phyloP scores from a whole-genome alignment of 2,888 invertebrate genomes.

The Phyllotreta striolata region DNA sequence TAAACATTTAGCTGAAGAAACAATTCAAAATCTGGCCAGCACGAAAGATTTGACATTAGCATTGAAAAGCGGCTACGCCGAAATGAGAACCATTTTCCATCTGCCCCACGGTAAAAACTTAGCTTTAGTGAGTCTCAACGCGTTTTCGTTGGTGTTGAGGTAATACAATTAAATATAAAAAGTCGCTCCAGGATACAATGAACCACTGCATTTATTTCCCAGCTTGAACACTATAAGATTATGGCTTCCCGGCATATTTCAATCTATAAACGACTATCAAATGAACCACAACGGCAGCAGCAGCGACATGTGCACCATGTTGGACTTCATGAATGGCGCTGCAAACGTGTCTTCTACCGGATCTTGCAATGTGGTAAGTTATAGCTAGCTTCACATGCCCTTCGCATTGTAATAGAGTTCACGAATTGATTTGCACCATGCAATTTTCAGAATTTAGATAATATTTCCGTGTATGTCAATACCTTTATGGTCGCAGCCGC shows the following conservation, averaged over 20 bases:
- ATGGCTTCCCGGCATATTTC: constrained; percentile 87
- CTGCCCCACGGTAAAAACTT: constrained; percentile 70
- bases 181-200: not conserved
- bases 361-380: constrained; percentile 31
- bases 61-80: constrained; percentile 67
- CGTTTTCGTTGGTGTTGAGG: constrained; percentile 73
- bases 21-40: constrained; percentile 52
- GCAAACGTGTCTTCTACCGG: constrained; percentile 27
- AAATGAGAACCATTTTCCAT: constrained; percentile 71
- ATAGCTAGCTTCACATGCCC: not conserved
- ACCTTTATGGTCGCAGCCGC: constrained; percentile 44
- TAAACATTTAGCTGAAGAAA: constrained; percentile 56
- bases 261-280: constrained; percentile 66
- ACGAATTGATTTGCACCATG: not conserved
- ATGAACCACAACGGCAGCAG: constrained; percentile 47
- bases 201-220: constrained; percentile 33
- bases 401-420: not conserved
- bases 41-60: constrained; percentile 60
- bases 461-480: constrained; percentile 47
- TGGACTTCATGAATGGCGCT: constrained; percentile 58
- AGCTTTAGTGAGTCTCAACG: constrained; percentile 69
- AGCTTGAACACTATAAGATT: constrained; percentile 79
- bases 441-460: constrained; percentile 47
- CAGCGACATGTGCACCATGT: constrained; percentile 61
- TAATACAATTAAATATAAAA: constrained; percentile 49